Evolutionary conservation across 2,113 vertebrate genomes (phyloP).

Genomic region (Rhynchomys soricoides): DNA sequence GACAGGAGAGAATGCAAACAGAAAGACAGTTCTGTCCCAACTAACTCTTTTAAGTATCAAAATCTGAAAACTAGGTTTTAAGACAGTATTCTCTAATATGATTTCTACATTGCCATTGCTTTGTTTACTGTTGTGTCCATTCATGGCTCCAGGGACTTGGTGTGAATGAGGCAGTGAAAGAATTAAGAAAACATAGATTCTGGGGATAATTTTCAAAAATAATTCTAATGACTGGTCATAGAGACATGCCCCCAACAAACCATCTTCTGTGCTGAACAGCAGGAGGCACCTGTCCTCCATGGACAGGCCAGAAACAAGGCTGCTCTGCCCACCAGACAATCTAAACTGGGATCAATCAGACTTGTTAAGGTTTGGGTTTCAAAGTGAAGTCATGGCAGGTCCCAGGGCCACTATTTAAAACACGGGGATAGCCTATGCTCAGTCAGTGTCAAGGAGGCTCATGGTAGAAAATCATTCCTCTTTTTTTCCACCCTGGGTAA

Average conservation of each 20-base stretch:
- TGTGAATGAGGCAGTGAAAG: neutral
- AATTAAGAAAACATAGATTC: neutral
- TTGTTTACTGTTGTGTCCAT: neutral
- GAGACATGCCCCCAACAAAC: neutral
- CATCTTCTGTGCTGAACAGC: neutral
- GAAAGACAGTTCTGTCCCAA: neutral
- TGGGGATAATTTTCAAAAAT: neutral
- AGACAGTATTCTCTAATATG: neutral
- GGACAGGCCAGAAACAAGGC: neutral
- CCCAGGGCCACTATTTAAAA: neutral
- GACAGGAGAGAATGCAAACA: neutral
- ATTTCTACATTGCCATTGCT: neutral
- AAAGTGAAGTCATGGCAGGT: neutral
- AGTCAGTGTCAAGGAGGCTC: too few species aligned
- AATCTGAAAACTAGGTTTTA: neutral
- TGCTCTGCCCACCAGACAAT: too few species aligned
- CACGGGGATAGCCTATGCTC: too few species aligned
- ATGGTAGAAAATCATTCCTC: neutral
- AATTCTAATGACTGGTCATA: neutral
- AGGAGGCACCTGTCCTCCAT: neutral
- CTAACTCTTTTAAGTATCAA: neutral
- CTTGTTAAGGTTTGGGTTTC: too few species aligned
- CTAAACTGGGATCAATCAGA: too few species aligned
- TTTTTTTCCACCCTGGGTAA: neutral
- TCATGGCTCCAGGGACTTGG: neutral